A percentile compares a stretch with the other conserved stretches of the same genome.
These are phyloP conservation scores for Acipenser oxyrinchus DNA, from an alignment of 2,797 vertebrate genomes.

Conservation along the genomic window DNA sequence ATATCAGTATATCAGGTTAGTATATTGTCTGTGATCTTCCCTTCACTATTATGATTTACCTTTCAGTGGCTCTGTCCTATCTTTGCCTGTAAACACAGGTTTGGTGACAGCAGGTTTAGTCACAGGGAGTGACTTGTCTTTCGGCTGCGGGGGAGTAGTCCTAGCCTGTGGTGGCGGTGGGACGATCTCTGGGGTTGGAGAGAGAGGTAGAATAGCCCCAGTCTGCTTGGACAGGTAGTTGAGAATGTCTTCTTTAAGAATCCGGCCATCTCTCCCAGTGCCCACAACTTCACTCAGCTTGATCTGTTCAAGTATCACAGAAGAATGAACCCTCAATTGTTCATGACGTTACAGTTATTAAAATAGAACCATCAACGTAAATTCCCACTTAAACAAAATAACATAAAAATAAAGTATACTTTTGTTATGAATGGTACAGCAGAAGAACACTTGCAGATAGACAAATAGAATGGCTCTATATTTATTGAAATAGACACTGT, in stretches of 20 bases:
- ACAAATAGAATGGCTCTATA: too few relatives aligned
- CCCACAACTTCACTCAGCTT: slow-evolving; percentile 92
- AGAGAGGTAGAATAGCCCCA: slow-evolving; percentile 84
- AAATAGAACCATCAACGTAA: too few relatives aligned
- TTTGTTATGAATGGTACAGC: too few relatives aligned
- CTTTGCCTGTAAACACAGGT: slow-evolving; percentile 73
- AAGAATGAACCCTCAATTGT: too few relatives aligned
- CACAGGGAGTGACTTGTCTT: slow-evolving; percentile 32
- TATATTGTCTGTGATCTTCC: too few relatives aligned
- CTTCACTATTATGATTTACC: slow-evolving; percentile 49
- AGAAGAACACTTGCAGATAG: too few relatives aligned
- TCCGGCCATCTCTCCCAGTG: slow-evolving; percentile 82
- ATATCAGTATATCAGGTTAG: too few relatives aligned
- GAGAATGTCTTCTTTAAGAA: slow-evolving; percentile 95
- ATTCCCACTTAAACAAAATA: too few relatives aligned
- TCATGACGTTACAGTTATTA: too few relatives aligned
- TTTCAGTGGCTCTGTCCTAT: slow-evolving; percentile 79
- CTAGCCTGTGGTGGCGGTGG: slow-evolving; percentile 45
- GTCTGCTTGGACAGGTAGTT: slow-evolving; percentile 89
- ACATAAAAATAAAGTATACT: too few relatives aligned
- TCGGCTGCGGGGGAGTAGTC: slow-evolving; percentile 29
- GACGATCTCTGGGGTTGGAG: slow-evolving; percentile 71
- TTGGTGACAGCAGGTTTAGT: slow-evolving; percentile 42
- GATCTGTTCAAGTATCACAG: slow-evolving; percentile 55
- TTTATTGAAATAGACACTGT: too few relatives aligned